Evolutionary conservation across 2,888 invertebrate species (phyloP).

Genomic region (Megaustenia siamemsis): DNA sequence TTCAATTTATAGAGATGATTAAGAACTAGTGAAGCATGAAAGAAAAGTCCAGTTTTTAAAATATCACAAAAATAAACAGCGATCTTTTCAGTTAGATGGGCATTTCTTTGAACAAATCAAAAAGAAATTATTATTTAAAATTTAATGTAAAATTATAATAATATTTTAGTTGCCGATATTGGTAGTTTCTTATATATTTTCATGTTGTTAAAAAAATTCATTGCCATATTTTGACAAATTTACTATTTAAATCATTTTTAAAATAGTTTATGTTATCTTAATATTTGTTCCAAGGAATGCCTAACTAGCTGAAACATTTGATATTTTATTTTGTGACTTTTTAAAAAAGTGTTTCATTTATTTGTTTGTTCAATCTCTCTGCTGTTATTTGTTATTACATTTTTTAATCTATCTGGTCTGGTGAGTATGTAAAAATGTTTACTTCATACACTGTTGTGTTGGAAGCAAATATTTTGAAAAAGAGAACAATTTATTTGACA

Average conservation of each 20-base stretch:
- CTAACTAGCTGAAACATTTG: neutral
- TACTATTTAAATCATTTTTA: too few species aligned
- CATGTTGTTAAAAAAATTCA: too few species aligned
- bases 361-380: neutral
- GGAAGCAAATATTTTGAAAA: neutral
- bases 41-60: neutral
- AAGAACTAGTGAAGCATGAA: too few species aligned
- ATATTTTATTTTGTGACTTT: neutral
- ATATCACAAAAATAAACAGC: neutral
- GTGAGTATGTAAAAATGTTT: neutral
- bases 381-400: too few species aligned
- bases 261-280: neutral
- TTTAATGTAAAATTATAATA: neutral
- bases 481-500: neutral
- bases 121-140: neutral
- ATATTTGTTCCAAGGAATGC: neutral
- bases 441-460: neutral
- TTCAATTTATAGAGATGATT: too few species aligned
- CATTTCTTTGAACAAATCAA: neutral
- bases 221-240: too few species aligned
- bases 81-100: neutral
- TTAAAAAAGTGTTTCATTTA: neutral
- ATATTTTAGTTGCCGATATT: too few species aligned
- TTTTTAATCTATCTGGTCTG: too few species aligned
- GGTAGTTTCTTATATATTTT: too few species aligned